Base-by-base conservation (phyloP, 2,113 vertebrate species). In the Orycteropus afer region DNA sequence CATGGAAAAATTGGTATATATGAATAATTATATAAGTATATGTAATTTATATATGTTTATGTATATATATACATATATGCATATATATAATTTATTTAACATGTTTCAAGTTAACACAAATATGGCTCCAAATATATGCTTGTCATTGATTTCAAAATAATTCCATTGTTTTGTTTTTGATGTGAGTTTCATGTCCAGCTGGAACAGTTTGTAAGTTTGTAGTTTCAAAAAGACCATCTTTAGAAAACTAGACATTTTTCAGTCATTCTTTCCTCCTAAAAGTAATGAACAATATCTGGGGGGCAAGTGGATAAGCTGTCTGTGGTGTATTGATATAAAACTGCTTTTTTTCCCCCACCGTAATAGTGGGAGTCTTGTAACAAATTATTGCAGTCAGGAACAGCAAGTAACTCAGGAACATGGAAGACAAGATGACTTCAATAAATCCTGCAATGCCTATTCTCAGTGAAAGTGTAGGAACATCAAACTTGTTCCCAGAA, bases 261-360 rank as follows among this genome's bases (percentile, higher is more conserved):
- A 40, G 2, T 55, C 49, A 81, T 65, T 91, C 78, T 80, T 76
- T 37, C 51, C 51, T 92, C 85, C 95, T 95, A 91, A 93, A 94
- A 93, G 81, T 85, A 95, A 96, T 40, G 73, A 82, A 77, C 49
- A 94, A 65, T 83, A 61, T 82, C n/a, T 29, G 5, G 61, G 76
- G 53, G 80, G 14, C 84, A 82, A 88, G 74, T 88, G 80, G 67
- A 91, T 94, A 91, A 51, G 34, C 45, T 95, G 67, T 93, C 86
- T 92, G 78, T 84, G 85, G 77, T 86, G 27, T 79, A 88, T 67
- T 95, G 93, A 96, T 97, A 94, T 17, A 86, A 96, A 29, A 92
- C 51, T 80, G 87, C 88, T 34, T 71, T 84, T 74, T 61, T 40
- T 57, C 34, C 78, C 45, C 67, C 78, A 86, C 25, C 42, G n/a